Evolutionary conservation across 2,113 vertebrate species (phyloP).

Genomic region (Stomatorhinus ivindoensis): DNA sequence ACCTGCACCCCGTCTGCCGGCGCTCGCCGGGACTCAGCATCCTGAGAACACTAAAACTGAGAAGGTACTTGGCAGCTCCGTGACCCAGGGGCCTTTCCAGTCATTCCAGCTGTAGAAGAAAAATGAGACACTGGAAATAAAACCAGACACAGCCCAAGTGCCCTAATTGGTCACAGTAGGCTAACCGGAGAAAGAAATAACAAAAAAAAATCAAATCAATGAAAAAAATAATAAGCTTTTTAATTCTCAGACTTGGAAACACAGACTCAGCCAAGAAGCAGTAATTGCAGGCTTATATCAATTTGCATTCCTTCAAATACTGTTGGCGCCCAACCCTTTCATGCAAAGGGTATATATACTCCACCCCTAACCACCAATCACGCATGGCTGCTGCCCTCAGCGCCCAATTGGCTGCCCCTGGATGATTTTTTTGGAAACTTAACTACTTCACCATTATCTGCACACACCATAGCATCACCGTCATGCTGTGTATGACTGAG

Average conservation of each 20-base stretch:
- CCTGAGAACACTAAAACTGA: constrained; percentile 57
- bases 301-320: constrained; percentile 7
- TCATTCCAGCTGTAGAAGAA: constrained; percentile 45
- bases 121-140: constrained; percentile 63
- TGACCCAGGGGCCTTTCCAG: constrained; percentile 50
- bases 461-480: neutral
- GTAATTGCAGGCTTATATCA: constrained; percentile 37
- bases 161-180: constrained; percentile 60
- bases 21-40: constrained; percentile 34
- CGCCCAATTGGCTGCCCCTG: neutral
- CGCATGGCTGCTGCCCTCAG: neutral
- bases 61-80: constrained; percentile 70
- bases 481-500: neutral
- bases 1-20: constrained; percentile 43
- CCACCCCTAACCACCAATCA: neutral
- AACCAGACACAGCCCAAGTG: constrained; percentile 70
- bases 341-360: neutral
- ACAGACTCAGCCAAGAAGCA: constrained; percentile 20
- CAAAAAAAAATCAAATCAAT: constrained; percentile 36
- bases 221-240: constrained; percentile 45
- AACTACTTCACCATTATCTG: neutral
- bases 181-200: constrained; percentile 59
- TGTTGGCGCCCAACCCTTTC: neutral
- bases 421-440: neutral
- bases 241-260: constrained; percentile 34